Evolutionary conservation across 2,113 vertebrate species (phyloP), one percentile per base, ranked within the genome.

Genomic region (Istiophorus platypterus): DNA sequence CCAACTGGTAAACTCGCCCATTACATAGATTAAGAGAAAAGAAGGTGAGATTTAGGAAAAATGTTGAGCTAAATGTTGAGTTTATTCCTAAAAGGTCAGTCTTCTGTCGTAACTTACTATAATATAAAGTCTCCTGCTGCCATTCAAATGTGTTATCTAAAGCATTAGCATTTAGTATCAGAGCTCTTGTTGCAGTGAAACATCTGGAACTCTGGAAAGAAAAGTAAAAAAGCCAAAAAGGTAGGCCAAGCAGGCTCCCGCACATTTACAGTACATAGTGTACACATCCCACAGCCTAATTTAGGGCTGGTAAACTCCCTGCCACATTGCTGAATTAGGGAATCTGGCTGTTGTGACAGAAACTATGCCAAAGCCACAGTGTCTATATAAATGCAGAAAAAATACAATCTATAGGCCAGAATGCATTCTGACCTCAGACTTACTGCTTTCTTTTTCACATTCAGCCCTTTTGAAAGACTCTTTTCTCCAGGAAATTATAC

Each of bases 271-370:
- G 52, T 14, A 13, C 49, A n/a, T 22, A 51, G 8, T 20, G 34
- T 20, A 45, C 57, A 45, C 56, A 65, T 80, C 62, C 64, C 63
- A 29, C 59, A 59, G 68, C 70, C 69, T 47, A 76, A 56, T 84
- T 42, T 78, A 47, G 54, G 72, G 70, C 76, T 68, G 27, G 59
- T 61, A 26, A 79, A 65, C 49, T 75, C 49, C 81, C 85, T 12
- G 41, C 90, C 89, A 85, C 83, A 89, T 14, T 89, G 92, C 91
- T 92, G 91, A 93, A 91, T 86, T 89, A 84, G 62, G 86, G 73
- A 92, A 78, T 89, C 64, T 86, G 85, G 31, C 85, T 93, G 91
- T 93, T 93, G 74, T 92, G 86, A 90, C 57, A 91, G 85, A 85
- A 80, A 75, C 71, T 12, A 13, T 70, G 85, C 90, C 91, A 90